A percentile compares a stretch with the other conserved stretches of the same genome.
Evolutionary conservation across 1,140 invertebrate species (phyloP).

Genomic region (Drusus annulatus): DNA sequence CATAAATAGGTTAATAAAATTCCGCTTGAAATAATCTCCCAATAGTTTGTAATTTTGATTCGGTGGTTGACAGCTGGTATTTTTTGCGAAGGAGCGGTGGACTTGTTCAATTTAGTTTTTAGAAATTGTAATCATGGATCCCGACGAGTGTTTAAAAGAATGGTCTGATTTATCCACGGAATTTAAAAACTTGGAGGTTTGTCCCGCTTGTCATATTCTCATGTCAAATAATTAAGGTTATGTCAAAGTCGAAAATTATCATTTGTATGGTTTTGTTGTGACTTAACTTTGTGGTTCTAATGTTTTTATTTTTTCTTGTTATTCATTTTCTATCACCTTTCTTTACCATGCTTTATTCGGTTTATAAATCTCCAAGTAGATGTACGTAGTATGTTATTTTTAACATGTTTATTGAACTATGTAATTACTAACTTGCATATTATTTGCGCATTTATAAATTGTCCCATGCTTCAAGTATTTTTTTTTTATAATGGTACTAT

Average conservation of each 20-base stretch:
- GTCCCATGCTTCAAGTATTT: not conserved
- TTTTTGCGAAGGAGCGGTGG: not conserved
- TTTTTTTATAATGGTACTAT: not conserved
- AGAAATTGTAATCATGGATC: slow-evolving; percentile 65
- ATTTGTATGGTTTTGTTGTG: not conserved
- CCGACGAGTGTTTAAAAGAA: slow-evolving; percentile 79
- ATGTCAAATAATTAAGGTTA: slow-evolving; percentile 44
- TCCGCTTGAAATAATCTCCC: too few relatives aligned
- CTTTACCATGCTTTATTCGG: not conserved
- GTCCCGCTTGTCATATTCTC: slow-evolving; percentile 35
- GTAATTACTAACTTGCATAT: not conserved
- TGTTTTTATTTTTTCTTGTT: not conserved
- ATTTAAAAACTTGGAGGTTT: slow-evolving; percentile 83
- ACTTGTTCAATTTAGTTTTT: not conserved
- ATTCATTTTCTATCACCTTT: not conserved
- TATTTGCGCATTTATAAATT: not conserved
- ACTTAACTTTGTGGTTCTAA: not conserved
- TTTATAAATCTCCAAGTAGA: not conserved
- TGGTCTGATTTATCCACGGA: slow-evolving; percentile 86
- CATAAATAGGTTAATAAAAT: too few relatives aligned
- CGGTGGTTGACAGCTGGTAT: slow-evolving; percentile 32
- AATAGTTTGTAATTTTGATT: slow-evolving; percentile 30
- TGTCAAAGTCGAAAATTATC: not conserved
- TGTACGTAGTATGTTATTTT: not conserved
- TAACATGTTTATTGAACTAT: not conserved